Evolutionary conservation across 2,797 vertebrate species (phyloP), one percentile per base, ranked within the genome.

Genomic region (Pangasius djambal): DNA sequence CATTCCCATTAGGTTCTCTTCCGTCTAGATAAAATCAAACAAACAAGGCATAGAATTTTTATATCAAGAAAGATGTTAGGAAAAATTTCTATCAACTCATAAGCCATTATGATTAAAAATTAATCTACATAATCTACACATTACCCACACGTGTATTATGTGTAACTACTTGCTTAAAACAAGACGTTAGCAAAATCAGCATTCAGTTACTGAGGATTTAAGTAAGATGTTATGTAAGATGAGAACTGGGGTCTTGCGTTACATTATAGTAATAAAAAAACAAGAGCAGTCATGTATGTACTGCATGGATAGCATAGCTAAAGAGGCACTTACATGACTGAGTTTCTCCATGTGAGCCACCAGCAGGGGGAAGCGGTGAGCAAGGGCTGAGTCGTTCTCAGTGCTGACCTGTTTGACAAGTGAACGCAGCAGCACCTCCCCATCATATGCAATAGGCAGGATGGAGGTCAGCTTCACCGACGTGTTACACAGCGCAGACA

Each of bases 341-440:
- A 99, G 97, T 92, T 99, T 99, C 94, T 99, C 99, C 99, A 99
- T 99, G 92, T 99, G 97, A 34, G 98, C 97, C 87, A 99, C 98
- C 95, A 99, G 94, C 86, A 99, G 97, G 88, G 98, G 98, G 91
- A 99, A 99, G 85, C 99, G 98, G 92, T 99, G 98, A 93, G 97
- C 98, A 9, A 99, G 95, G 8, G 98, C 97, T 0, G 98, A 98
- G 94, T 99, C 99, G 3, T 99, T 99, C 94, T 99, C 99, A 0
- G 99, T 99, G 96, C 98, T 99, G 93, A 98, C 98, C 95, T 99
- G 99, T 88, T 99, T 99, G 90, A 98, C 97, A 91, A 99, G 96
- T 0, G 98, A 99, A n/a, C 98, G 96, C 75, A 99, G 94, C 61
- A 99, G 92, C 0, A 98, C 97, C 92, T 99, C 99, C 31, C 99